phyloP scores from a whole-genome alignment of 2,113 vertebrate species.

The Pollachius pollachius region DNA sequence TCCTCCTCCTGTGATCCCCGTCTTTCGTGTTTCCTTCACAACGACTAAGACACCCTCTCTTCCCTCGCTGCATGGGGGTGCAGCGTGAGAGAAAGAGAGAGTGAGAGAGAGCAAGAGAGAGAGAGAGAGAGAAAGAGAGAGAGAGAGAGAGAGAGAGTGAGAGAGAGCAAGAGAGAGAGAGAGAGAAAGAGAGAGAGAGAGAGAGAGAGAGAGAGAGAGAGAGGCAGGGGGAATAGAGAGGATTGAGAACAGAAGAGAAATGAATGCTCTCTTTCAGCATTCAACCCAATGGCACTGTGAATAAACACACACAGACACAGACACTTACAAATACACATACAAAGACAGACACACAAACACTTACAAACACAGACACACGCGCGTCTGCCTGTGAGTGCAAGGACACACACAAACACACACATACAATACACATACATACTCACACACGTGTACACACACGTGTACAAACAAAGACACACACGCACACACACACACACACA shows the following conservation, averaged over 20 bases:
- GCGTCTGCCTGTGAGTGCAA: too few relatives aligned
- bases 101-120: constrained; percentile 30
- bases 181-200: constrained; percentile 26
- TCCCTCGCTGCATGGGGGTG: constrained; percentile 38
- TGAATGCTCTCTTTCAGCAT: constrained; percentile 48
- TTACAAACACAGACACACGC: background rate
- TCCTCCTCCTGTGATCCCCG: constrained; percentile 1
- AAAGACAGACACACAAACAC: too few relatives aligned
- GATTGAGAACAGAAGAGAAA: background rate
- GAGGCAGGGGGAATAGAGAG: too few relatives aligned
- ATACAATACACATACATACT: constrained; percentile 6
- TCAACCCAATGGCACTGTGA: constrained; percentile 7
- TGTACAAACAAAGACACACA: constrained; percentile 20
- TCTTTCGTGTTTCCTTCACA: constrained; percentile 21
- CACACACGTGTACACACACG: constrained; percentile 29
- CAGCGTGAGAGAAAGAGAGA: constrained; percentile 31
- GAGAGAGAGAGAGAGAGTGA: too few relatives aligned
- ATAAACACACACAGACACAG: too few relatives aligned
- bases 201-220: constrained; percentile 15
- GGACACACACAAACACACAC: constrained; percentile 34
- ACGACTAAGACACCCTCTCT: constrained; percentile 18
- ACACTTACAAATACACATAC: too few relatives aligned
- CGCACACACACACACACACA: constrained; percentile 19
- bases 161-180: too few relatives aligned
- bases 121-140: background rate